Evolutionary conservation across 2,888 invertebrate genomes (phyloP).

Genomic region (Anodontia alba): DNA sequence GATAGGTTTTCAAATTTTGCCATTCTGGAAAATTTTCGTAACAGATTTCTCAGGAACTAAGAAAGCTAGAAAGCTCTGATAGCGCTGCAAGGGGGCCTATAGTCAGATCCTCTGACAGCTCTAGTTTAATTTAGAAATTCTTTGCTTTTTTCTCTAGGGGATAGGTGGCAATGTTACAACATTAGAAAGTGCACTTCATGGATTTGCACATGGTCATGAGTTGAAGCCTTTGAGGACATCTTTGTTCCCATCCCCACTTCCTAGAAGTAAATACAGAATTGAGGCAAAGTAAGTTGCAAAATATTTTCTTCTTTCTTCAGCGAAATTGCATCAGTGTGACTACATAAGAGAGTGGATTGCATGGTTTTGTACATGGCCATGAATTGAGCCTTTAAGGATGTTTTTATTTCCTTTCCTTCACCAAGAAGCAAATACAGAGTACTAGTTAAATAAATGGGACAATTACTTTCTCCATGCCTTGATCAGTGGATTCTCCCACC

Average conservation of each 20-base stretch:
- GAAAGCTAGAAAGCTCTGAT: too few species aligned
- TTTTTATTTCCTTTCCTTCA: conserved; percentile 88
- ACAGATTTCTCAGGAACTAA: too few species aligned
- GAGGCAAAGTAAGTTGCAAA: conserved; percentile 42
- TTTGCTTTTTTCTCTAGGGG: conserved; percentile 70
- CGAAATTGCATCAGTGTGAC: conserved; percentile 89
- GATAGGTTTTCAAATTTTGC: too few species aligned
- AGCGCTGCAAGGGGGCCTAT: too few species aligned
- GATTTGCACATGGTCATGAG: conserved; percentile 89
- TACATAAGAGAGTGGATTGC: conserved; percentile 95
- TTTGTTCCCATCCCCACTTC: conserved; percentile 87
- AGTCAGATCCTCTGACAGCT: too few species aligned
- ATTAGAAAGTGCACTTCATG: conserved; percentile 94
- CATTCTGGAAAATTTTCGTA: too few species aligned
- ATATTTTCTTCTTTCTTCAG: conserved; percentile 58
- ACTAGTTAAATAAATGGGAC: conserved; percentile 40
- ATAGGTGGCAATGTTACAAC: conserved; percentile 91
- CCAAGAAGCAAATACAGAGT: conserved; percentile 74
- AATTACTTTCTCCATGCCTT: too few species aligned
- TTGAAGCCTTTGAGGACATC: conserved; percentile 89
- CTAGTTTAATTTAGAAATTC: too few species aligned
- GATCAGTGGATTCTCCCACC: too few species aligned
- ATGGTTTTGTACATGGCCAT: conserved; percentile 89
- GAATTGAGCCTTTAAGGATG: conserved; percentile 89
- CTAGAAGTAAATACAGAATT: conserved; percentile 70